Percentiles rank a stretch among this genome's conserved stretches.
Conservation (phyloP, 1,140 invertebrate genomes). For the Oppia nitens region DNA sequence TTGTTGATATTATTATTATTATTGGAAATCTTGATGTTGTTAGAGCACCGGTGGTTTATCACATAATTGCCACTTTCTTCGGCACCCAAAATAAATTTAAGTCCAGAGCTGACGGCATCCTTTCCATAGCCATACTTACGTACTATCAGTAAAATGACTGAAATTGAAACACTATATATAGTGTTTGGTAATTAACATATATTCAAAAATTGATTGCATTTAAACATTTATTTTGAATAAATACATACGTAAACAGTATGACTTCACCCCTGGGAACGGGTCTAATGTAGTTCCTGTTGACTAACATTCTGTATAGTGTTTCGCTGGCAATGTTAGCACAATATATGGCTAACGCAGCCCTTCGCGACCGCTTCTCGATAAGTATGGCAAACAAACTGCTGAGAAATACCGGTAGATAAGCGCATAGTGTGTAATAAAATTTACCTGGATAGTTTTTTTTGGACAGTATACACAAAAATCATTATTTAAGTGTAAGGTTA, state of each 20-base stretch:
- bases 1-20: too few species aligned
- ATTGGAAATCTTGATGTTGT: too few species aligned
- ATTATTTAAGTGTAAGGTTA: neutral
- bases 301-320: slow-evolving; percentile 24
- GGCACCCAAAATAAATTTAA: neutral
- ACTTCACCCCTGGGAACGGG: slow-evolving; percentile 44
- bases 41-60: too few species aligned
- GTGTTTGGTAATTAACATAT: too few species aligned
- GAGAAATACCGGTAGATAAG: slow-evolving; percentile 8
- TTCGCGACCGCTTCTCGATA: slow-evolving; percentile 52
- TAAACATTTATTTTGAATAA: too few species aligned
- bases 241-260: slow-evolving; percentile 12
- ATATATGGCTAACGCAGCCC: slow-evolving; percentile 50
- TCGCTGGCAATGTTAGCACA: slow-evolving; percentile 50
- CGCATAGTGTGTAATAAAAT: slow-evolving; percentile 14
- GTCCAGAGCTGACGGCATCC: neutral
- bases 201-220: too few species aligned
- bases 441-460: neutral
- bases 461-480: neutral
- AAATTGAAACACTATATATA: neutral
- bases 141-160: neutral
- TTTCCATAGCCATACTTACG: neutral
- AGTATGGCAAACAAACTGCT: slow-evolving; percentile 10
- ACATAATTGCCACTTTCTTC: neutral
- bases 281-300: slow-evolving; percentile 40